Evolutionary conservation across 2,888 invertebrate species (phyloP), one percentile per base, ranked within the genome.

Genomic region (Ischnura elegans): DNA sequence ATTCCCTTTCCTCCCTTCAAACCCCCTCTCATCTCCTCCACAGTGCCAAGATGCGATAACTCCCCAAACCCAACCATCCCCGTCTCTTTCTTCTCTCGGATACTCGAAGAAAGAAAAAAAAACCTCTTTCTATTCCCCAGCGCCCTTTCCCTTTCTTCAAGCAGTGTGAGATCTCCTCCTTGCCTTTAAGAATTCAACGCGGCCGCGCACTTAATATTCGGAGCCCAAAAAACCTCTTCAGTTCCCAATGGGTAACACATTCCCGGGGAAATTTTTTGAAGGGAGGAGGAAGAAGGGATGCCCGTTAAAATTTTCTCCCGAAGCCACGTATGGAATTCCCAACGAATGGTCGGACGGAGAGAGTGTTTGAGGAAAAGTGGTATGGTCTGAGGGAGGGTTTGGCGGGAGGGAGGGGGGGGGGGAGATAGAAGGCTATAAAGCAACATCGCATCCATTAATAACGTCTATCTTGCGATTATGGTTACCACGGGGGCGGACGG

Each of bases 231-330:
- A 86, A 86, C 21, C 51, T 16, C 87, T 47, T 87, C 51, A 51
- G 36, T 87, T 90, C 90, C 90, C 90, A 90, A 90, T 90, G 90
- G 90, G 90, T 90, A 90, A 61, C 90, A 90, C 61, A 90, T 90
- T 90, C 90, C 61, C 90, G 42, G 90, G 61, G 90, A 90, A 90
- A 90, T 90, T 90, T 90, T 90, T 90, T 61, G 66, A 61, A 66
- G 90, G 43, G 66, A 90, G 76, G 16, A 36, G 90, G 43, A 90
- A 90, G 76, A 36, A 36, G 43, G 45, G 90, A 90, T 66, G 90
- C 61, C 90, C 90, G 90, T 90, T 90, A 90, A 90, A 90, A 90
- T 90, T 61, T 90, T 43, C 90, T 61, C 19, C 13, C 61, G 66
- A 43, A 90, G 90, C 90, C 90, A 90, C 90, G 61, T 90, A 90